phyloP scores from a whole-genome alignment of 2,797 vertebrate genomes.

The Pseudochirops cupreus region DNA sequence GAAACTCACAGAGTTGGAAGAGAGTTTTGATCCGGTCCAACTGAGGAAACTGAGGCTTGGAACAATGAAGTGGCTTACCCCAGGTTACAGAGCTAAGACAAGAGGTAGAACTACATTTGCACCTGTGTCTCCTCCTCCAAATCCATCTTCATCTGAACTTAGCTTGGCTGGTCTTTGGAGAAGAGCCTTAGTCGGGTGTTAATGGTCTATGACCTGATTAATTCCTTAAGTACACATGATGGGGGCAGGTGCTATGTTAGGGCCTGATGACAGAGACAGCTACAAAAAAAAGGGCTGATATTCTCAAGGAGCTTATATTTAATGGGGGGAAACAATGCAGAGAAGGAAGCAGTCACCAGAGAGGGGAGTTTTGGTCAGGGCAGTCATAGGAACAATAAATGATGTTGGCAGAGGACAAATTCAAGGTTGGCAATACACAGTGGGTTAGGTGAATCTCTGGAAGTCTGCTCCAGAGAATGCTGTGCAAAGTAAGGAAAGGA shows the following conservation, averaged over 20 bases:
- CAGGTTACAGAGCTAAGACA: not conserved
- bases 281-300: conserved; percentile 1
- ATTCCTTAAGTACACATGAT: not conserved
- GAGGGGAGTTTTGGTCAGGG: no score
- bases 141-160: not conserved
- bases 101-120: not conserved
- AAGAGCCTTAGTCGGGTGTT: not conserved
- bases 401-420: not conserved
- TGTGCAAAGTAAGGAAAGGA: not conserved
- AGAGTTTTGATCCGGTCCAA: not conserved
- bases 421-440: not conserved
- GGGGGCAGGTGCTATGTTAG: not conserved
- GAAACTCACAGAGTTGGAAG: not conserved
- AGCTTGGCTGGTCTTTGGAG: not conserved
- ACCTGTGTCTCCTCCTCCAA: not conserved
- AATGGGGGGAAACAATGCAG: not conserved
- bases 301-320: not conserved
- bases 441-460: not conserved
- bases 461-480: not conserved
- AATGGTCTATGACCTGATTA: not conserved
- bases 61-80: not conserved
- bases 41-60: not conserved
- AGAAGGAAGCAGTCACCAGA: not conserved
- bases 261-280: not conserved
- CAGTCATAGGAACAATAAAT: not conserved